Conservation (phyloP, 2,888 invertebrate species). For the Cylindroiulus punctatus region DNA sequence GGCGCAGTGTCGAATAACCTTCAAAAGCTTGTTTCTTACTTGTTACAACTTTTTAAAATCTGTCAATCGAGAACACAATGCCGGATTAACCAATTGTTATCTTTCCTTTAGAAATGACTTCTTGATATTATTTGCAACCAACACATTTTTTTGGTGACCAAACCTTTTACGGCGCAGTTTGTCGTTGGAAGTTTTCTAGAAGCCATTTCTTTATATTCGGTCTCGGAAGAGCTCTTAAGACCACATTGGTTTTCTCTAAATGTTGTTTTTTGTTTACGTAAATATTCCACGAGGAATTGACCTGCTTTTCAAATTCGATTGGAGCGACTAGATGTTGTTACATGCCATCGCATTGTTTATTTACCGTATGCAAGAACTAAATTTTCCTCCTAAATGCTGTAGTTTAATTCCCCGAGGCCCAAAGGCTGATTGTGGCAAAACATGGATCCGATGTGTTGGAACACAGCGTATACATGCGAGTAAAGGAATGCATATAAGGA, state of each 20-base stretch:
- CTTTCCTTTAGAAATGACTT: background rate
- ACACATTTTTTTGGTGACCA: background rate
- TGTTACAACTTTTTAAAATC: background rate
- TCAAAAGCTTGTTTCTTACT: background rate
- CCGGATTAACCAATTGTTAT: background rate
- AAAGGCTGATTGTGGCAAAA: background rate
- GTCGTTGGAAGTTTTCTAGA: background rate
- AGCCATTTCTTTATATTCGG: background rate
- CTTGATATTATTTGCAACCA: background rate
- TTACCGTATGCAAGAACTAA: background rate
- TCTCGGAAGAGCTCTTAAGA: background rate
- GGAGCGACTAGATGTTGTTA: background rate
- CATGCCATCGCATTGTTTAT: background rate
- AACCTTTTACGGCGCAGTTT: background rate
- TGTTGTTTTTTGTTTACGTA: background rate
- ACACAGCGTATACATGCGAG: background rate
- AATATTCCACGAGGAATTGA: slow-evolving; percentile 1
- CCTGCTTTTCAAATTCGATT: background rate
- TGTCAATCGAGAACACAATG: background rate
- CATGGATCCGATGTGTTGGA: background rate
- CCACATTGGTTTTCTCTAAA: background rate
- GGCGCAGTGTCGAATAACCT: background rate
- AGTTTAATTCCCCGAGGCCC: background rate
- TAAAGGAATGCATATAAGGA: no score
- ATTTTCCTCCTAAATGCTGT: no score